Conservation (phyloP, 2,888 invertebrate species). For the Bellardia pandia region DNA sequence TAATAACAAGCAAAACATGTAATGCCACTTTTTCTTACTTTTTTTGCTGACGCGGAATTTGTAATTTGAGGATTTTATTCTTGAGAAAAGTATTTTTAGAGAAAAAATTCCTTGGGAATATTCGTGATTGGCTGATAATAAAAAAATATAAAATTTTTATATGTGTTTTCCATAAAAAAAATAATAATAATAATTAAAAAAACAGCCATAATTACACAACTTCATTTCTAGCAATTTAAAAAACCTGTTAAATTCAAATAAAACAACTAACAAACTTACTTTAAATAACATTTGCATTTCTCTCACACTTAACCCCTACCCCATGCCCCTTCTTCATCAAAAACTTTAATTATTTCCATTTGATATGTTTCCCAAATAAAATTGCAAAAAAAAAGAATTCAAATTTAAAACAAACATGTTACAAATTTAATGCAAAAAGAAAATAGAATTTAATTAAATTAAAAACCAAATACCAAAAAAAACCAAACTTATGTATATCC, state of each 20-base stretch:
- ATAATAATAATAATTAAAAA: no score
- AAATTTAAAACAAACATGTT: slow-evolving; percentile 38
- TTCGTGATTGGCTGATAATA: not conserved
- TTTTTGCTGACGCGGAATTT: no score
- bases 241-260: no score
- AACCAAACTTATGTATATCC: slow-evolving; percentile 25
- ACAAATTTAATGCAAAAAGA: slow-evolving; percentile 26
- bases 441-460: slow-evolving; percentile 2
- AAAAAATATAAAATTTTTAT: not conserved
- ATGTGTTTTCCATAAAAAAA: not conserved
- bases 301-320: not conserved
- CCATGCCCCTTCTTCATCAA: not conserved
- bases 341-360: slow-evolving; percentile 5
- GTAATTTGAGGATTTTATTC: no score
- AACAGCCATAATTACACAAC: no score
- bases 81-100: no score
- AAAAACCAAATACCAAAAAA: not conserved
- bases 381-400: not conserved
- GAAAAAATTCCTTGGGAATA: no score
- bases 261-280: no score
- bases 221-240: not conserved
- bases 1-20: no score
- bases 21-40: no score
- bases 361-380: slow-evolving; percentile 29
- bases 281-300: not conserved